Percentiles rank a stretch among this genome's conserved stretches.
phyloP scores from a whole-genome alignment of 2,888 invertebrate species.

The Arenicola marina region DNA sequence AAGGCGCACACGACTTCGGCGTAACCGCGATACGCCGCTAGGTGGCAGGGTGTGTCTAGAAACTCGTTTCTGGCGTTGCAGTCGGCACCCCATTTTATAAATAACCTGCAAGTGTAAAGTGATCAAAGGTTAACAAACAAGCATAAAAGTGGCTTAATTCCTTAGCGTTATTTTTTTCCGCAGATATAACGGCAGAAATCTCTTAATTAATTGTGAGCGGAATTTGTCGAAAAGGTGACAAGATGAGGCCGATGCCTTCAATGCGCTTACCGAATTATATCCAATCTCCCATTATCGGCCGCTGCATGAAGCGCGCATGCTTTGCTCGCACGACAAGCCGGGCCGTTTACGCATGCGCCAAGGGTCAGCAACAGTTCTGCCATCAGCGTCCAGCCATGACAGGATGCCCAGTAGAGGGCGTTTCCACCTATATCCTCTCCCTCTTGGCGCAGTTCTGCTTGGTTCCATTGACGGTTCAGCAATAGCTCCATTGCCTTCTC shows the following conservation, averaged over 20 bases:
- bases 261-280: background rate
- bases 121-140: too few relatives aligned
- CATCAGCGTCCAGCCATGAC: background rate
- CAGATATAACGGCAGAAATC: too few relatives aligned
- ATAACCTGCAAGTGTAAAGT: background rate
- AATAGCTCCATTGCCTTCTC: too few relatives aligned
- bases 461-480: too few relatives aligned
- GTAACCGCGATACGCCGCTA: constrained; percentile 2
- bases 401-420: constrained; percentile 4
- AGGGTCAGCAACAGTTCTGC: background rate
- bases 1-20: background rate
- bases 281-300: background rate
- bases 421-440: background rate
- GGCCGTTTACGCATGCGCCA: background rate
- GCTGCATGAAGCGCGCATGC: background rate
- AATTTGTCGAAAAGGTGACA: too few relatives aligned
- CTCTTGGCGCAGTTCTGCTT: too few relatives aligned
- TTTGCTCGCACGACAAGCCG: background rate
- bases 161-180: too few relatives aligned
- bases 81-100: background rate
- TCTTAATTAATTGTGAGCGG: too few relatives aligned
- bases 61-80: background rate
- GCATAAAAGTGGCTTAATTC: too few relatives aligned
- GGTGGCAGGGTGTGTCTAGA: constrained; percentile 1
- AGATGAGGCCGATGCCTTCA: too few relatives aligned